A percentile compares a stretch with the other conserved stretches of the same genome.
Conservation (phyloP, 2,113 vertebrate genomes). For the Orcinus orca region DNA sequence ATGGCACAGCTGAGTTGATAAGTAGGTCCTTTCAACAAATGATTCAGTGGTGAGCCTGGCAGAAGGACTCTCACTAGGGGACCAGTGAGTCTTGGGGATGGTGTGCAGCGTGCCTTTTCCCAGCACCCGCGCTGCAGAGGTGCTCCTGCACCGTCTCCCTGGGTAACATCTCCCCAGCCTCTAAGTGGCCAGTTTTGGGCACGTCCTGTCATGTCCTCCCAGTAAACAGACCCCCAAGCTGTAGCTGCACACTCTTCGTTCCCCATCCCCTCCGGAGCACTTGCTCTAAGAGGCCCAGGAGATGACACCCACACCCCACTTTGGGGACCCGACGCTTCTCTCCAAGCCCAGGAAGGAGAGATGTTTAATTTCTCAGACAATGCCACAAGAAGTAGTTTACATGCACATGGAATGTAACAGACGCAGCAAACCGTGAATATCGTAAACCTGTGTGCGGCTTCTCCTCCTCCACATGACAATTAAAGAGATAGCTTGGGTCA, state of each 20-base stretch:
- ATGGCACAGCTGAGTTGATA: neutral
- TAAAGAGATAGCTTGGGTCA: slow-evolving; percentile 57
- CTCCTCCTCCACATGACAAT: slow-evolving; percentile 37
- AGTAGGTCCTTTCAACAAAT: neutral
- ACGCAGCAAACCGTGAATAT: slow-evolving; percentile 36
- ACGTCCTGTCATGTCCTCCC: accelerated
- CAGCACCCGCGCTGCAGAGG: accelerated
- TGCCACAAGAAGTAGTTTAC: slow-evolving; percentile 56
- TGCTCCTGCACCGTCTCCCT: accelerated
- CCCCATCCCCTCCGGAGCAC: neutral
- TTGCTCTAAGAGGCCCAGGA: neutral
- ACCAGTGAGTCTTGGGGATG: neutral
- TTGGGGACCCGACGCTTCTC: neutral
- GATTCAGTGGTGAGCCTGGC: neutral
- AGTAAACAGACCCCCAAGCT: neutral
- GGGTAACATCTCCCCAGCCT: neutral
- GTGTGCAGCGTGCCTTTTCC: accelerated
- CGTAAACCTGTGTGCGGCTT: slow-evolving; percentile 6
- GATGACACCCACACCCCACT: neutral
- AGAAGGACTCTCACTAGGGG: neutral
- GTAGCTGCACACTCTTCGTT: neutral
- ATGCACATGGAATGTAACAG: neutral
- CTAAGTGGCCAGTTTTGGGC: neutral
- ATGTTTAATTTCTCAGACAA: slow-evolving; percentile 69
- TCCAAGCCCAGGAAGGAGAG: slow-evolving; percentile 4